Evolutionary conservation across 1,140 invertebrate species (phyloP), one percentile per base, ranked within the genome.

Genomic region (Zeugodacus cucurbitae): DNA sequence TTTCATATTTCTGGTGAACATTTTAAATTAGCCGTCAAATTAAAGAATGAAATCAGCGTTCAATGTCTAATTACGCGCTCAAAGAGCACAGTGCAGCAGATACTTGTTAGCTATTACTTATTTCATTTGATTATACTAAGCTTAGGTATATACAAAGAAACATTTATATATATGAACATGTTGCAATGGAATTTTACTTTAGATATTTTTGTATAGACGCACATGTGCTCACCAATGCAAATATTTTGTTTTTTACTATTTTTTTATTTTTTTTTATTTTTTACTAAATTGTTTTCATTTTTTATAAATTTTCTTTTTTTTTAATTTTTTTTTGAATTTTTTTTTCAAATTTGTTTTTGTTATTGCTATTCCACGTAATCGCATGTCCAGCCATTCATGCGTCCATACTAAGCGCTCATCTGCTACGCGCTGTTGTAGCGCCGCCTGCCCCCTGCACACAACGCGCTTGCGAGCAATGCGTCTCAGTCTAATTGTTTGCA

Each of bases 301-400:
- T 34, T 74, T 37, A 7, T 74, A 74, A 37, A 37, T 3, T 37
- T 74, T 34, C 7, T 3, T 37, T 41, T 78, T 22, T 41, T 41
- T 37, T 78, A 22, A 37, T 29, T 0, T 41, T 41, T 41, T 41
- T 78, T 5, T 74, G 32, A 2, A 48, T 85, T 0, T 5, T 82
- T 85, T 85, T 54, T 54, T 29, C 17, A 44, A 41, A 6, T 85
- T 85, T 41, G 41, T 20, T 78, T 44, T 29, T 29, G 62, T 32
- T 20, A 54, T 67, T 32, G 8, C 7, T 74, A 22, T 41, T 74
- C 34, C 22, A 41, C 67, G 67, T 74, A 74, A 74, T 74, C 67
- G 67, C 67, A 74, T 74, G 67, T 74, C 67, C 67, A 74, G 32
- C 34, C 67, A 74, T 74, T 74, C 67, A 74, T 74, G 67, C 67